phyloP scores from a whole-genome alignment of 2,888 invertebrate species.

The Bedellia somnulentella region DNA sequence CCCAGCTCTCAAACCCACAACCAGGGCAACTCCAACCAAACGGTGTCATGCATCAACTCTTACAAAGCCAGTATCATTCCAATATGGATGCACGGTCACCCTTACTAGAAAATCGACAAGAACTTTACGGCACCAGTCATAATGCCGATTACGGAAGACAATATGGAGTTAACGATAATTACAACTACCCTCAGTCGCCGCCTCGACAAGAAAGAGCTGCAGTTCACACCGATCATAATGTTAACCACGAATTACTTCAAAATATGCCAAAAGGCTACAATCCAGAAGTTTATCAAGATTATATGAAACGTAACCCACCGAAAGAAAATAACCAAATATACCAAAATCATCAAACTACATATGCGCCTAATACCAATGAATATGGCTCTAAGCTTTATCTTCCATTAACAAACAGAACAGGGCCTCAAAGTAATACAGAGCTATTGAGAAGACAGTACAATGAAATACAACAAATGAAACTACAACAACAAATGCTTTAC shows the following conservation, averaged over 20 bases:
- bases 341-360: conserved; percentile 55
- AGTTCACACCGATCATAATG: conserved; percentile 42
- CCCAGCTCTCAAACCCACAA: conserved; percentile 34
- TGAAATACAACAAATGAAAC: conserved; percentile 66
- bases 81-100: conserved; percentile 52
- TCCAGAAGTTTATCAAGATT: conserved; percentile 60
- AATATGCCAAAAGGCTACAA: conserved; percentile 58
- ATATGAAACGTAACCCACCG: conserved; percentile 59
- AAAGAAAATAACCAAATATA: conserved; percentile 59
- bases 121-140: conserved; percentile 57
- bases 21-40: conserved; percentile 47
- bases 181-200: conserved; percentile 54
- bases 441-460: conserved; percentile 63
- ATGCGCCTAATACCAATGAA: conserved; percentile 47
- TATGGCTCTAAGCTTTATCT: conserved; percentile 52
- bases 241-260: conserved; percentile 44
- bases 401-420: conserved; percentile 52
- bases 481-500: conserved; percentile 65
- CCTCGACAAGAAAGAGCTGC: conserved; percentile 43
- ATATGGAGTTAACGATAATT: conserved; percentile 59
- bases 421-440: conserved; percentile 62
- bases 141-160: conserved; percentile 56
- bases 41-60: conserved; percentile 59
- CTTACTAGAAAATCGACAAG: conserved; percentile 57
- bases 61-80: conserved; percentile 48